Evolutionary conservation across 2,113 vertebrate genomes (phyloP).

Genomic region (Globicephala melas): DNA sequence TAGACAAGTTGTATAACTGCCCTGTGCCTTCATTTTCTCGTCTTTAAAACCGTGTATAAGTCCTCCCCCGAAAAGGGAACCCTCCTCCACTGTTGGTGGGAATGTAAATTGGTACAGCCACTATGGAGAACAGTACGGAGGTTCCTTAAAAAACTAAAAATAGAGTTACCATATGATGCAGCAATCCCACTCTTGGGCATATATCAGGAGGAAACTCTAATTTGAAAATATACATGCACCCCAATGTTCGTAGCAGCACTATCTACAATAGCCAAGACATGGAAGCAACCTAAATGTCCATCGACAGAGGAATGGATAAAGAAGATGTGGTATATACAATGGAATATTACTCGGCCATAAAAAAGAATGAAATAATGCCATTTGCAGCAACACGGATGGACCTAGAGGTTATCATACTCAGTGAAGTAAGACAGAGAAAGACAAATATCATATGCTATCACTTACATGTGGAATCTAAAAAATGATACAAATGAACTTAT

Average conservation of each 20-base stretch:
- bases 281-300: background rate
- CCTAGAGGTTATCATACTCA: background rate
- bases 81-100: background rate
- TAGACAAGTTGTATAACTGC: background rate
- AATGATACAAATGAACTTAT: background rate
- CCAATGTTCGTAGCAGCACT: too few relatives aligned
- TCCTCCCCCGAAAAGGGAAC: background rate
- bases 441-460: background rate
- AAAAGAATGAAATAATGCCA: background rate
- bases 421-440: background rate
- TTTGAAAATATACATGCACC: too few relatives aligned
- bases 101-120: background rate
- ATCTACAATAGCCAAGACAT: too few relatives aligned
- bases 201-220: too few relatives aligned
- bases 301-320: background rate
- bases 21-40: background rate
- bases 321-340: background rate
- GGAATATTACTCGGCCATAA: background rate
- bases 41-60: background rate
- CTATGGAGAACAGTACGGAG: background rate
- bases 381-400: background rate
- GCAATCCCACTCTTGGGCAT: background rate
- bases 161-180: background rate
- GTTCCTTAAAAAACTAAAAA: background rate
- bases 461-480: background rate